phyloP scores from a whole-genome alignment of 2,888 invertebrate species.

The Odontocerum albicorne region DNA sequence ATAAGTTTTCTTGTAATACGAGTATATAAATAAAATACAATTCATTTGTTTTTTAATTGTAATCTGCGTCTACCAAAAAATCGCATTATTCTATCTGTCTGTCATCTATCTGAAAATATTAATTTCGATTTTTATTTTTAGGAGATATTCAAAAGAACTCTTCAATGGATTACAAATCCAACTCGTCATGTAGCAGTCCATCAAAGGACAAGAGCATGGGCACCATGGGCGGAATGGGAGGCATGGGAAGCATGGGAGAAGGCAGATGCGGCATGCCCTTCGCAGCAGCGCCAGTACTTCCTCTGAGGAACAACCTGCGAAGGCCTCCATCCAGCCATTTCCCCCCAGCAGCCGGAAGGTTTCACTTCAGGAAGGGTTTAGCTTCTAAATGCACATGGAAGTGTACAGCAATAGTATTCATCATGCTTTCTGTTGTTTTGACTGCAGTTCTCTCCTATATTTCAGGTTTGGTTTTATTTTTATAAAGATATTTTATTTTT shows the following conservation, averaged over 20 bases:
- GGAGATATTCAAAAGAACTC: constrained; percentile 86
- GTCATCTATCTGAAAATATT: too few species aligned
- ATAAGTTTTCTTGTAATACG: too few species aligned
- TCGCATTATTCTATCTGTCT: too few species aligned
- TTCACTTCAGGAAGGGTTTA: constrained; percentile 86
- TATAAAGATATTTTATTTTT: not conserved
- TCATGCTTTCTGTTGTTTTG: constrained; percentile 80
- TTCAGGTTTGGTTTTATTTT: constrained; percentile 62
- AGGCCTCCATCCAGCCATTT: constrained; percentile 71
- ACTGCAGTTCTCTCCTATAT: constrained; percentile 84
- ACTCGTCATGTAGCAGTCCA: constrained; percentile 86
- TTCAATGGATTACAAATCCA: constrained; percentile 86
- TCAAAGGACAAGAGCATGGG: constrained; percentile 68
- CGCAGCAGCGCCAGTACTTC: constrained; percentile 69
- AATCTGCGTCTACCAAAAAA: too few species aligned
- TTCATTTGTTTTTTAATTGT: too few species aligned
- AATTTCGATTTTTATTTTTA: constrained; percentile 57
- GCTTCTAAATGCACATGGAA: constrained; percentile 89
- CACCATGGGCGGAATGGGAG: constrained; percentile 52
- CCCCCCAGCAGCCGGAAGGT: constrained; percentile 70
- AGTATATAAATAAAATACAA: too few species aligned
- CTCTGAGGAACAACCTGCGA: constrained; percentile 72
- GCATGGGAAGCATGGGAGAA: constrained; percentile 53
- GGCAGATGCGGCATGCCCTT: constrained; percentile 66
- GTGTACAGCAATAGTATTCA: constrained; percentile 86